phyloP scores from a whole-genome alignment of 2,888 invertebrate species.

The Lepetodrilus schrolli region DNA sequence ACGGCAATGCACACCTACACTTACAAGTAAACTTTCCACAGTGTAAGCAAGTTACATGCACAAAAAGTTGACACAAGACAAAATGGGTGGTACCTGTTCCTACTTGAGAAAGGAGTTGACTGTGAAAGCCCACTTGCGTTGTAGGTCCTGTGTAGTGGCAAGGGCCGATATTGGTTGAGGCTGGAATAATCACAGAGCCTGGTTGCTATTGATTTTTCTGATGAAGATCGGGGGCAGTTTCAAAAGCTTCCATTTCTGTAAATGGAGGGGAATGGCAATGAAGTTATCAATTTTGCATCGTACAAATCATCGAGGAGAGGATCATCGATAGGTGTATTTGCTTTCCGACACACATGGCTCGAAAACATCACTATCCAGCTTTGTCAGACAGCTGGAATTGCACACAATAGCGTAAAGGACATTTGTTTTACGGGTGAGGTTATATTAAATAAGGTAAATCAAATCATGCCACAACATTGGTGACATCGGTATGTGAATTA shows the following conservation, averaged over 20 bases:
- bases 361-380: not conserved
- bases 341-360: not conserved
- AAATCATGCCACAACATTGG: too few species aligned
- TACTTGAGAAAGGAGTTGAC: not conserved
- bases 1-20: not conserved
- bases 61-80: not conserved
- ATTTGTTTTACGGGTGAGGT: constrained; percentile 22
- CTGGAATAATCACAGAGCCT: constrained; percentile 11
- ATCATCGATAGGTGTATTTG: not conserved
- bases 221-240: constrained; percentile 10
- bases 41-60: not conserved
- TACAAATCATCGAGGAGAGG: not conserved
- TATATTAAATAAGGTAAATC: constrained; percentile 13
- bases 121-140: not conserved
- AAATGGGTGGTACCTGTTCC: not conserved
- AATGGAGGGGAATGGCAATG: not conserved
- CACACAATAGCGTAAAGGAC: not conserved
- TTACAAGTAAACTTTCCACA: not conserved
- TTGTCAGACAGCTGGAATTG: not conserved
- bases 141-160: not conserved
- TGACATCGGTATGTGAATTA: too few species aligned
- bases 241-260: constrained; percentile 20
- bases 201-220: not conserved
- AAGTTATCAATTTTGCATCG: not conserved
- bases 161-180: constrained; percentile 6